phyloP scores from a whole-genome alignment of 2,113 vertebrate genomes.

The Peromyscus leucopus region DNA sequence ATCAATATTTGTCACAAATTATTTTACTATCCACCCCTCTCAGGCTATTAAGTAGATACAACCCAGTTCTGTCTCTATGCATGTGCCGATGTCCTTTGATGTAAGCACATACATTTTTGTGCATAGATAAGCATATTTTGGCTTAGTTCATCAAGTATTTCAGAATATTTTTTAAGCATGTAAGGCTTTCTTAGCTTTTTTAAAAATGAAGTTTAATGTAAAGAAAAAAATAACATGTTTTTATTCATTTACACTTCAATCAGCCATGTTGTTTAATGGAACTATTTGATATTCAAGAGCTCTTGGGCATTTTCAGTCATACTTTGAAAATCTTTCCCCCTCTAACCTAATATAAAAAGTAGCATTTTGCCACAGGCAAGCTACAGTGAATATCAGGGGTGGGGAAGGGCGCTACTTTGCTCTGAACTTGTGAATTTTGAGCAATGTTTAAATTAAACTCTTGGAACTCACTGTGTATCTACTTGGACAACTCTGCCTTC shows the following conservation, averaged over 20 bases:
- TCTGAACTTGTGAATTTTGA: slow-evolving; percentile 62
- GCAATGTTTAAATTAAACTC: slow-evolving; percentile 17
- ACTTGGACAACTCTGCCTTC: neutral
- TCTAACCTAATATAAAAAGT: slow-evolving; percentile 60
- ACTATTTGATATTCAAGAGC: slow-evolving; percentile 82
- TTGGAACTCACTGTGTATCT: neutral
- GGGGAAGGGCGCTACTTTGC: slow-evolving; percentile 6
- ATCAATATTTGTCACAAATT: slow-evolving; percentile 58
- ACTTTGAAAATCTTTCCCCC: slow-evolving; percentile 58
- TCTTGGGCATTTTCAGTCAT: slow-evolving; percentile 76
- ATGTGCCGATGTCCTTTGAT: neutral
- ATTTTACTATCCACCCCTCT: slow-evolving; percentile 44
- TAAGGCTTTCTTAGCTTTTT: slow-evolving; percentile 58
- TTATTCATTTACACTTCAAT: slow-evolving; percentile 84
- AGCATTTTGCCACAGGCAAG: slow-evolving; percentile 77
- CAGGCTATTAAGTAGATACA: slow-evolving; percentile 42
- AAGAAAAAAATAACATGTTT: slow-evolving; percentile 55
- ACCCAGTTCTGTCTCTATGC: slow-evolving; percentile 42
- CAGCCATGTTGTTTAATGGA: slow-evolving; percentile 78
- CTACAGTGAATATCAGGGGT: slow-evolving; percentile 41
- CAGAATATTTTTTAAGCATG: slow-evolving; percentile 66
- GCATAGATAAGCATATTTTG: slow-evolving; percentile 50
- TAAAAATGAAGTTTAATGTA: slow-evolving; percentile 66
- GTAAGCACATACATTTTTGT: slow-evolving; percentile 22
- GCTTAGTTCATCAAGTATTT: slow-evolving; percentile 70